Conservation (phyloP, 2,888 invertebrate genomes). For the Mesochorus sp. region DNA sequence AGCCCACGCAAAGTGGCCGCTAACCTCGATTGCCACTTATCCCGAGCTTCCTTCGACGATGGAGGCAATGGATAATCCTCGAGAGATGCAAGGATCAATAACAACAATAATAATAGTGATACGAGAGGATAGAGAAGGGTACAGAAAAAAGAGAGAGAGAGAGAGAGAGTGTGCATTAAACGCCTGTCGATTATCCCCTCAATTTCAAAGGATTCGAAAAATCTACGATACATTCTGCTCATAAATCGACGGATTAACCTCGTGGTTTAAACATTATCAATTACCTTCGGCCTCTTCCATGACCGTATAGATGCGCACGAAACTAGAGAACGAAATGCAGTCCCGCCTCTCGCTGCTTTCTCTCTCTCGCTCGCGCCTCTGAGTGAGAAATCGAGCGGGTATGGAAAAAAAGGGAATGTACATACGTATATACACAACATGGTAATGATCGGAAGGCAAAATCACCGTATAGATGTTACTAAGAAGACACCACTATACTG, state of each 20-base stretch:
- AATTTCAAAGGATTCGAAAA: constrained; percentile 67
- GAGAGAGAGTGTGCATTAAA: constrained; percentile 63
- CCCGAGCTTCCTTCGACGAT: constrained; percentile 54
- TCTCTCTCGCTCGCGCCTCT: constrained; percentile 41
- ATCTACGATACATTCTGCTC: constrained; percentile 72
- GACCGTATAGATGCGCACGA: constrained; percentile 47
- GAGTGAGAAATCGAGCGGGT: constrained; percentile 56
- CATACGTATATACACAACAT: constrained; percentile 44
- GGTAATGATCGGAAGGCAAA: constrained; percentile 58
- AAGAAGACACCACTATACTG: constrained; percentile 32
- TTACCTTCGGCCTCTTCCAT: constrained; percentile 71
- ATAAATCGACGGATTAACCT: constrained; percentile 80
- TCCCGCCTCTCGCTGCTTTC: constrained; percentile 36
- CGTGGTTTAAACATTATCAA: constrained; percentile 79
- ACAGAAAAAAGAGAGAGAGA: constrained; percentile 43
- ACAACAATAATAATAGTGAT: constrained; percentile 52
- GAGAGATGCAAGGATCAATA: constrained; percentile 56
- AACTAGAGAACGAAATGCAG: constrained; percentile 46
- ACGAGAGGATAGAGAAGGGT: constrained; percentile 23
- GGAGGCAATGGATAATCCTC: constrained; percentile 47
- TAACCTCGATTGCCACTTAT: constrained; percentile 66
- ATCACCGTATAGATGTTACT: constrained; percentile 27
- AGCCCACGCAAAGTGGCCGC: constrained; percentile 60
- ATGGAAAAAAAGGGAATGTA: constrained; percentile 40
- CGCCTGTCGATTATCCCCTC: constrained; percentile 67